Percentiles rank a stretch among this genome's conserved stretches.
Conservation (phyloP, 2,797 vertebrate genomes). For the Psittacula echo region DNA sequence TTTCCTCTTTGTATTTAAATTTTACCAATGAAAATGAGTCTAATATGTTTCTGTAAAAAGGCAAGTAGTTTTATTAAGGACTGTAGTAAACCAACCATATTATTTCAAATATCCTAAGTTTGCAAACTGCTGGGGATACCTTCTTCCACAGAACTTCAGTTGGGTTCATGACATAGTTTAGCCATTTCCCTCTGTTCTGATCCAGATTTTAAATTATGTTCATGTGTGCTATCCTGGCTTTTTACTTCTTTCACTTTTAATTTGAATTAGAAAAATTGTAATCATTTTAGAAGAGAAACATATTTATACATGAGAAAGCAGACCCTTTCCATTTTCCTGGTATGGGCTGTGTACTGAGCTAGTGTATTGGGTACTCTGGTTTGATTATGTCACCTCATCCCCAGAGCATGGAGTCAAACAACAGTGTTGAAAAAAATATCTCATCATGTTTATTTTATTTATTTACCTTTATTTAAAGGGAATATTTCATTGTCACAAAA, state of each 20-base stretch:
- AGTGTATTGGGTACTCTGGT: not conserved
- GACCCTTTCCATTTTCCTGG: not conserved
- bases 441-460: not conserved
- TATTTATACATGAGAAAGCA: not conserved
- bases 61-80: not conserved
- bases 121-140: not conserved
- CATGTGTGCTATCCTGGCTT: not conserved
- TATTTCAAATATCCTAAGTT: not conserved
- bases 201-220: not conserved
- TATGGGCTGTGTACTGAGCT: not conserved
- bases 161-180: not conserved
- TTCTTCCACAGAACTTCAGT: not conserved
- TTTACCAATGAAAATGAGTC: not conserved
- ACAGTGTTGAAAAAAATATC: not conserved
- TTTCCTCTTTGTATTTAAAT: not conserved
- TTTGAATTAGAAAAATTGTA: not conserved
- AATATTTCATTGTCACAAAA: not conserved
- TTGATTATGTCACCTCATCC: not conserved
- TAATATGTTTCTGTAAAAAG: not conserved
- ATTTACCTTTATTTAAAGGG: not conserved
- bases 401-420: not conserved
- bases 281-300: not conserved
- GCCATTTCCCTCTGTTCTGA: not conserved
- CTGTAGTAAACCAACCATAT: not conserved
- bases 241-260: not conserved